Conservation (phyloP, 2,113 vertebrate species). For the Paedocypris sp. region DNA sequence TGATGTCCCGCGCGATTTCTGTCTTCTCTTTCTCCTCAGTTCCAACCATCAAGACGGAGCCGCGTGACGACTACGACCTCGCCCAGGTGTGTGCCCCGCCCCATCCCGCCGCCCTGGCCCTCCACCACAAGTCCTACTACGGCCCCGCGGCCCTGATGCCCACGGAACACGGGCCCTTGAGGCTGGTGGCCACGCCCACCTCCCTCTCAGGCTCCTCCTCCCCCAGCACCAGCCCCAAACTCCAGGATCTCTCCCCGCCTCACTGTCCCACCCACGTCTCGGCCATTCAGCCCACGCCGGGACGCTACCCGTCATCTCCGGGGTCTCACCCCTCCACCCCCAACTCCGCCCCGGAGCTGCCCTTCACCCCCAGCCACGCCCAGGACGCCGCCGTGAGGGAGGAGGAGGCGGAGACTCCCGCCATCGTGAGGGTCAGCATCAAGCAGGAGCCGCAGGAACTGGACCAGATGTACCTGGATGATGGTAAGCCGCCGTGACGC, state of each 20-base stretch:
- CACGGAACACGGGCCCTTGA: slow-evolving; percentile 69
- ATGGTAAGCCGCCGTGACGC: no score
- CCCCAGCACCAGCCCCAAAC: slow-evolving; percentile 71
- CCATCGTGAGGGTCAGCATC: slow-evolving; percentile 76
- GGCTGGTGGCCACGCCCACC: slow-evolving; percentile 48
- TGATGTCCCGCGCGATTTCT: slow-evolving; percentile 54
- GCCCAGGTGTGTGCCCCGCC: slow-evolving; percentile 54
- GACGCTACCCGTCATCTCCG: slow-evolving; percentile 70
- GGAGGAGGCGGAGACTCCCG: slow-evolving; percentile 65
- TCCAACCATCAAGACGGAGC: slow-evolving; percentile 92
- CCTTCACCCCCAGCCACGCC: slow-evolving; percentile 70
- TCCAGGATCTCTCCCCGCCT: slow-evolving; percentile 74
- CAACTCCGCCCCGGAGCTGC: slow-evolving; percentile 52
- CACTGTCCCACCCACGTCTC: slow-evolving; percentile 67
- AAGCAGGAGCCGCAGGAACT: slow-evolving; percentile 92
- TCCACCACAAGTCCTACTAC: slow-evolving; percentile 73
- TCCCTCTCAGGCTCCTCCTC: slow-evolving; percentile 51
- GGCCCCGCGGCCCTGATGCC: slow-evolving; percentile 67
- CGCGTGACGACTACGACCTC: slow-evolving; percentile 82
- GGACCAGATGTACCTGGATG: slow-evolving; percentile 97
- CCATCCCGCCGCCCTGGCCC: slow-evolving; percentile 56
- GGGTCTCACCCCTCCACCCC: slow-evolving; percentile 55
- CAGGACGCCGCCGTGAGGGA: no score
- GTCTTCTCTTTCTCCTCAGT: slow-evolving; percentile 56
- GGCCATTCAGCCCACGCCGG: slow-evolving; percentile 73